Base-by-base conservation (phyloP, 2,797 vertebrate species). In the Fundulus diaphanus region DNA sequence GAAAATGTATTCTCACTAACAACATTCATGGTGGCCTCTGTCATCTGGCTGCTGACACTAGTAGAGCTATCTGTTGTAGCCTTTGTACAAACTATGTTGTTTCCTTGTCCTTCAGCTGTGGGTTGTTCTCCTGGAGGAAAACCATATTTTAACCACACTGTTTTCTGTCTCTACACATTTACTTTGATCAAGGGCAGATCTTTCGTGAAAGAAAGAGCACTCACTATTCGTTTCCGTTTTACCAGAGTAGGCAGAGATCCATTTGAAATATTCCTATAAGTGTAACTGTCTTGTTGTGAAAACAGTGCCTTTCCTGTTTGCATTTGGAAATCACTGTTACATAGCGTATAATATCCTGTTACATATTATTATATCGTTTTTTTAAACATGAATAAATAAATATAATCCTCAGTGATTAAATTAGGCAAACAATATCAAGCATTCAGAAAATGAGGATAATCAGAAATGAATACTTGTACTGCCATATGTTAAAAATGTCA, bases 401-500 rank as follows among this genome's bases (percentile, higher is more conserved):
- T 16, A 15, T 11, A 29, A n/a, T 40, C 15, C 1, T 57, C 56
- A 1, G 16, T 48, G 22, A 35, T 49, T 31, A 63, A n/a, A 73
- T 12, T 7, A n/a, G 16, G 8, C 27, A 44, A 57, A 46, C 20
- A 18, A 35, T 22, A 15, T 9, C 16, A 49, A 44, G 44, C 63
- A 66, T 42, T 22, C 27, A 6, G 42, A 70, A 49, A 49, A 49
- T 16, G 31, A 0, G 3, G 5, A 51, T 51, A 1, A 20, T 1
- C 16, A 59, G 46, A 72, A 15, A n/a, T 40, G 33, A 46, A 59
- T 57, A 57, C 16, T 24, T 44, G 3, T 27, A 22, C 11, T 46
- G 54, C 37, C 29, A n/a, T 51, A 18, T 35, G 44, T 52, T 66
- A 3, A 52, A 42, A 74, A 52, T 74, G 18, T 67, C 33, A 67